Evolutionary conservation across 1,140 invertebrate genomes (phyloP).

Genomic region (Platyscapa corneri): DNA sequence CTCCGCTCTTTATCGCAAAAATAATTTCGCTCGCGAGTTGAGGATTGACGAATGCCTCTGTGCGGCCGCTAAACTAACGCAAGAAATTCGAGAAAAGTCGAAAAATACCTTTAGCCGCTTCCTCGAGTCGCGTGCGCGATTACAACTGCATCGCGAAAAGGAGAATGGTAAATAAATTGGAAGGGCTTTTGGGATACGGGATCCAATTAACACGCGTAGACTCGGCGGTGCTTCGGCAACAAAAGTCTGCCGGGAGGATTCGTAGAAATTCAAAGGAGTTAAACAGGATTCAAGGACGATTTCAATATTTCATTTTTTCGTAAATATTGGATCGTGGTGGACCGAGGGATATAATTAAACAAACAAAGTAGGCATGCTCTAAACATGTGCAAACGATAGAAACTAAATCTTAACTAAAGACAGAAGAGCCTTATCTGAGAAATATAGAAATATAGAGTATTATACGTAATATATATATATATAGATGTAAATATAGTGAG

Average conservation of each 20-base stretch:
- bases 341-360: constrained; percentile 68
- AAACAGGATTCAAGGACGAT: neutral
- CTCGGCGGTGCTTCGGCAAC: constrained; percentile 63
- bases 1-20: too few species aligned
- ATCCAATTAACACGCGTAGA: constrained; percentile 60
- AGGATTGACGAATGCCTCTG: too few species aligned
- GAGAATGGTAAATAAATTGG: neutral
- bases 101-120: too few species aligned
- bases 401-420: constrained; percentile 75
- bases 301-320: constrained; percentile 28
- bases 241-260: neutral
- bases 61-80: too few species aligned
- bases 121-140: too few species aligned
- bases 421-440: constrained; percentile 74
- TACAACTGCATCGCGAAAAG: too few species aligned
- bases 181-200: neutral
- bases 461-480: constrained; percentile 63
- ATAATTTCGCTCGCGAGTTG: too few species aligned
- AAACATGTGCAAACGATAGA: constrained; percentile 75
- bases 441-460: constrained; percentile 67
- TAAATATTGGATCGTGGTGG: constrained; percentile 55
- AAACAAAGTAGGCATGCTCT: constrained; percentile 73
- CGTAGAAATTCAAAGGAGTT: constrained; percentile 40
- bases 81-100: too few species aligned
- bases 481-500: constrained; percentile 63